Base-by-base conservation (phyloP, 2,797 vertebrate genomes). In the Trachurus trachurus region DNA sequence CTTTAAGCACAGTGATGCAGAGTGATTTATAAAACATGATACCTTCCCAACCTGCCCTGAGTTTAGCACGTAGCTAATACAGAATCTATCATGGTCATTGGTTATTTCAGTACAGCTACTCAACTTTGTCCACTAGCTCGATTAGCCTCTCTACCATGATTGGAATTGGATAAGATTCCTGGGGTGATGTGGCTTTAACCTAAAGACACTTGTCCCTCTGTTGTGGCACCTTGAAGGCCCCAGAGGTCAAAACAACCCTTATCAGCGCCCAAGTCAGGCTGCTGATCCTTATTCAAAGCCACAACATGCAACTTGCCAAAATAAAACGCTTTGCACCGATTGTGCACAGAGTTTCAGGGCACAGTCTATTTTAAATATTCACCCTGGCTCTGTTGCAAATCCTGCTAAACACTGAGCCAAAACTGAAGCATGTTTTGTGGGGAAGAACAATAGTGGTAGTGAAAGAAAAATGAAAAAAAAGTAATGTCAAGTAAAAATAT, bases 261-360 rank as follows among this genome's bases (percentile, higher is more conserved):
- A n/a, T 65, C 73, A 67, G 40, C 3, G 15, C 13, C 34, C 42
- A 63, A 47, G 65, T 37, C 47, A 57, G 73, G 65, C 70, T 65
- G 34, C 76, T 86, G 85, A 87, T 90, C 73, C 93, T 93, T 88
- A 93, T 91, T 91, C 89, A 92, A 83, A 82, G 80, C 79, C 74
- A 85, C 80, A 87, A 84, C 79, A 83, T 76, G 81, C 70, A 40
- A 86, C 74, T 90, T 62, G 75, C 83, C 59, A 59, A 91, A 91
- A 89, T 90, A 90, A 82, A 88, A 76, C 42, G 68, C 45, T 82
- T 57, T 82, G 73, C 64, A 66, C 40, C 42, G 59, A 64, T 52
- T 71, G 31, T 76, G 83, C 71, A 73, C 83, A 80, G 70, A 66
- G 39, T 22, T 82, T 29, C 76, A 65, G 59, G 66, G 53, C 67